These are phyloP conservation scores for Lanius collurio DNA, from an alignment of 2,113 vertebrate species.

Conservation along the genomic window DNA sequence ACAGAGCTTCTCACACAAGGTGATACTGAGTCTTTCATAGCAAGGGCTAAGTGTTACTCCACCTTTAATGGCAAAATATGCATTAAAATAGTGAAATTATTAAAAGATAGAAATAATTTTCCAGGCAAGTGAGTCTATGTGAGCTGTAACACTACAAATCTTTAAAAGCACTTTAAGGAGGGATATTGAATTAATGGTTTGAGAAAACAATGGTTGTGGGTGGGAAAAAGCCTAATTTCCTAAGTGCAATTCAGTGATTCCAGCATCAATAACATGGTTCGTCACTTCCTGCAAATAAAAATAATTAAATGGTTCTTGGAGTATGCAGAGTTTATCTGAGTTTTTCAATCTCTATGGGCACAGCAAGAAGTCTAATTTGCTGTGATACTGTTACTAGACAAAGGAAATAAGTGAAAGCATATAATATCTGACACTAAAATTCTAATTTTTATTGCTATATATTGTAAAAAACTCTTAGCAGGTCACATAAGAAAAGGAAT, in stretches of 20 bases:
- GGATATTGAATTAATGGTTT: slow-evolving; percentile 42
- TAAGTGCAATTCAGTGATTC: slow-evolving; percentile 13
- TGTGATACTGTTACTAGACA: background rate
- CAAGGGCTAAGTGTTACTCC: background rate
- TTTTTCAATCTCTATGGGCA: background rate
- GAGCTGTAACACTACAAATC: background rate
- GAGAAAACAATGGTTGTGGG: background rate
- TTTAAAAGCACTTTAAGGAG: slow-evolving; percentile 18
- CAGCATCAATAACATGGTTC: slow-evolving; percentile 11
- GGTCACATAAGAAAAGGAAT: background rate
- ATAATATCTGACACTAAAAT: background rate
- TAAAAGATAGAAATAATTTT: slow-evolving; percentile 14
- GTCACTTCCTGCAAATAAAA: slow-evolving; percentile 40
- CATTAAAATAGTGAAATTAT: background rate
- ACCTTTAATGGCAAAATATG: background rate
- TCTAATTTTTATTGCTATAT: background rate
- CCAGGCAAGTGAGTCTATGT: background rate
- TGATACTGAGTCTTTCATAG: background rate
- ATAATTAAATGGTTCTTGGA: slow-evolving; percentile 28
- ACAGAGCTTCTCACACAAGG: background rate
- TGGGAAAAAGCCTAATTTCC: slow-evolving; percentile 2
- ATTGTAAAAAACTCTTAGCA: background rate
- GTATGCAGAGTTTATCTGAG: background rate
- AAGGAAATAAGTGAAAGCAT: background rate
- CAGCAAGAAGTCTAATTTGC: background rate